Evolutionary conservation across 2,797 vertebrate genomes (phyloP).

Genomic region (Cebuella pygmaea): DNA sequence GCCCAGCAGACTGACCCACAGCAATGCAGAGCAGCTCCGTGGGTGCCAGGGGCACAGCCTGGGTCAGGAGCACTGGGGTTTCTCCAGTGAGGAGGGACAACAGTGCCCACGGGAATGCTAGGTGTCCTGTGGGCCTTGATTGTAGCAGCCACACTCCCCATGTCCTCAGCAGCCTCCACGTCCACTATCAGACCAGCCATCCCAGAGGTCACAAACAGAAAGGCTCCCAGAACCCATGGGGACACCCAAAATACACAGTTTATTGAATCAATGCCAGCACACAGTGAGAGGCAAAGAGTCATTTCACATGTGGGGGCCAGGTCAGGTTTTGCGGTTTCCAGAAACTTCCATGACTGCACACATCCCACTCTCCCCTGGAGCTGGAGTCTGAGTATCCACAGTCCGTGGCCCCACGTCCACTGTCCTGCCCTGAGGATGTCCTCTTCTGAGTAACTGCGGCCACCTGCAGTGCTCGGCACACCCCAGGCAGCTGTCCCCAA

Average conservation of each 20-base stretch:
- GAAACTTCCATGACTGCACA: rapidly evolving
- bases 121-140: neutral
- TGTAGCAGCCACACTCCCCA: neutral
- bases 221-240: neutral
- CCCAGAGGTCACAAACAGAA: neutral
- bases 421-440: neutral
- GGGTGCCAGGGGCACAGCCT: rapidly evolving
- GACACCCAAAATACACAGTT: neutral
- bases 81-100: neutral
- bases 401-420: rapidly evolving
- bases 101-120: neutral
- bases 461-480: rapidly evolving
- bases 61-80: neutral
- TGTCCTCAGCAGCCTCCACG: neutral
- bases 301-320: neutral
- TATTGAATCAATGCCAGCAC: neutral
- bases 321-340: neutral
- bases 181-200: neutral
- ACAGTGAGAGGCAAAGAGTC: neutral
- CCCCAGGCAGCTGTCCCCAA: neutral
- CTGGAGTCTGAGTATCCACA: neutral
- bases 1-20: rapidly evolving
- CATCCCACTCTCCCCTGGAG: rapidly evolving
- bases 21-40: neutral
- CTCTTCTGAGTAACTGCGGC: neutral